A percentile compares a stretch with the other conserved stretches of the same genome.
Conservation (phyloP, 1,140 invertebrate genomes). For the Sminthurides bifidus region DNA sequence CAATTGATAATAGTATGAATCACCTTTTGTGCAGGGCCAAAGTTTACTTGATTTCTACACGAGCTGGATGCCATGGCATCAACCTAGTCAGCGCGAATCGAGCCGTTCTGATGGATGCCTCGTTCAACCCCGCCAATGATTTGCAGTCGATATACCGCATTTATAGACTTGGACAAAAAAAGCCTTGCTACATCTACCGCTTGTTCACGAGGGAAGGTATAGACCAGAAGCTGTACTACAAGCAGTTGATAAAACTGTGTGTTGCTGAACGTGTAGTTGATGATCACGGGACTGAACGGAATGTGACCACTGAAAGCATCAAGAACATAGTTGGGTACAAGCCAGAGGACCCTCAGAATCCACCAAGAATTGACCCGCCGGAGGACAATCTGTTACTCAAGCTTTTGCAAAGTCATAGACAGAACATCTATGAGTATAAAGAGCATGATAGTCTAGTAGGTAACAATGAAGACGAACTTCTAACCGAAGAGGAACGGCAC, state of each 20-base stretch:
- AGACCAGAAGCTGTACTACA: slow-evolving; percentile 98
- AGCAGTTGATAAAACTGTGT: too few relatives aligned
- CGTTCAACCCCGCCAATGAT: slow-evolving; percentile 96
- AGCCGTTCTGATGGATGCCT: slow-evolving; percentile 89
- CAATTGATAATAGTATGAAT: slow-evolving; percentile 27
- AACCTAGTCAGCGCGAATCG: slow-evolving; percentile 88
- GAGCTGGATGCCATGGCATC: slow-evolving; percentile 77
- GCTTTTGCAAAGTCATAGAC: too few relatives aligned
- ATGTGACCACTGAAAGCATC: too few relatives aligned
- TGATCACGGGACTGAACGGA: too few relatives aligned
- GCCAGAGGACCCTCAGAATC: too few relatives aligned
- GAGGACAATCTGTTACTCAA: too few relatives aligned
- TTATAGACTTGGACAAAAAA: slow-evolving; percentile 85
- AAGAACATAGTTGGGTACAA: too few relatives aligned
- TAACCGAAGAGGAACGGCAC: too few relatives aligned
- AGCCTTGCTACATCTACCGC: slow-evolving; percentile 35
- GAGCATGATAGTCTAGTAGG: too few relatives aligned
- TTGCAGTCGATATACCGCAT: slow-evolving; percentile 95
- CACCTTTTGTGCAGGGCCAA: slow-evolving; percentile 48
- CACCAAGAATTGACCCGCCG: too few relatives aligned
- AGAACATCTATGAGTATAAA: too few relatives aligned
- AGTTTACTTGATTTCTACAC: slow-evolving; percentile 70
- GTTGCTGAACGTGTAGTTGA: not conserved
- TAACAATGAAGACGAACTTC: too few relatives aligned
- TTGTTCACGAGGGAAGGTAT: slow-evolving; percentile 59